Conservation (phyloP, 2,113 vertebrate species). For the Herpetotheres cachinnans region DNA sequence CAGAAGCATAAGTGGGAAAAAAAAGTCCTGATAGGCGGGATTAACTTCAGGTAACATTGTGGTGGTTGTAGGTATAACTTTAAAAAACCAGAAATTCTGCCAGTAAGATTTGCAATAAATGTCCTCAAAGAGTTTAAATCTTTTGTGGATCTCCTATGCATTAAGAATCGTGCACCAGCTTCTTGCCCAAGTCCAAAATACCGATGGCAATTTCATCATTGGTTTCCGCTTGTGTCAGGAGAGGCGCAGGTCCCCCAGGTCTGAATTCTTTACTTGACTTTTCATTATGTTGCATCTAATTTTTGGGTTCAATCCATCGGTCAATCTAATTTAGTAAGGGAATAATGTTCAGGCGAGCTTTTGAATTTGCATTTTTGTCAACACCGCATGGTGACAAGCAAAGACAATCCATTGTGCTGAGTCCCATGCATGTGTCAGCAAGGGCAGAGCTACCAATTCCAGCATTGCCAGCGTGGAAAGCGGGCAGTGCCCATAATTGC, state of each 20-base stretch:
- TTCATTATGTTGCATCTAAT: neutral
- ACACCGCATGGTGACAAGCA: rapidly evolving
- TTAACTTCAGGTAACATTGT: neutral
- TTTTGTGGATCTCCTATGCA: rapidly evolving
- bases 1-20: neutral
- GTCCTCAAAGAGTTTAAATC: neutral
- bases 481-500: neutral
- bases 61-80: neutral
- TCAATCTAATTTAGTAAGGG: neutral
- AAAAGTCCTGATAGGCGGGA: neutral
- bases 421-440: neutral
- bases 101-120: neutral
- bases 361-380: neutral
- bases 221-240: neutral
- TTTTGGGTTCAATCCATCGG: neutral
- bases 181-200: neutral
- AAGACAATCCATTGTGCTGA: neutral
- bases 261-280: neutral
- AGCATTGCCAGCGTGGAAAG: neutral
- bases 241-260: neutral
- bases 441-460: neutral
- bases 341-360: neutral
- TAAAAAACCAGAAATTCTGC: neutral
- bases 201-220: rapidly evolving
- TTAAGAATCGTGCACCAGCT: neutral